phyloP scores from a whole-genome alignment of 1,140 invertebrate species.

The Vollenhovia emeryi region DNA sequence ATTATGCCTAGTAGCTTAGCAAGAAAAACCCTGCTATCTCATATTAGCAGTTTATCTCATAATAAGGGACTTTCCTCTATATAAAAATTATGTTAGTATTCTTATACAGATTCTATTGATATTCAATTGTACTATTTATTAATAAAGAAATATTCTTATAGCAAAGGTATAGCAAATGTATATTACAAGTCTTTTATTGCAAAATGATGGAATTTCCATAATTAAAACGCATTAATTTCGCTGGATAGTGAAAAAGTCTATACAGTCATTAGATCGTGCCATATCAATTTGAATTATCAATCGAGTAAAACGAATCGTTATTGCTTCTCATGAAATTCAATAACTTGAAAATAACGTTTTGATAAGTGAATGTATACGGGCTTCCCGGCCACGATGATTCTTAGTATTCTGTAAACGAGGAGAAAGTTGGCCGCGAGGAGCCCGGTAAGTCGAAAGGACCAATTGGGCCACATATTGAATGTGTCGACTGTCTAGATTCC shows the following conservation, averaged over 20 bases:
- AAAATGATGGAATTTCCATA: not conserved
- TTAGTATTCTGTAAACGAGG: not conserved
- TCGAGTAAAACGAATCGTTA: slow-evolving; percentile 36
- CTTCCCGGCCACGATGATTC: slow-evolving; percentile 40
- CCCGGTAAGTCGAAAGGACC: not conserved
- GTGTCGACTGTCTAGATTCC: not conserved
- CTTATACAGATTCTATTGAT: not conserved
- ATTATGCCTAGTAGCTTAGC: too few species aligned
- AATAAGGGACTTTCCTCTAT: too few species aligned
- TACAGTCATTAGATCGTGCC: slow-evolving; percentile 16
- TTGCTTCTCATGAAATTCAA: slow-evolving; percentile 69
- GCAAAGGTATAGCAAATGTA: too few species aligned
- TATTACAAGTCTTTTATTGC: not conserved
- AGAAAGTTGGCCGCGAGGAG: not conserved
- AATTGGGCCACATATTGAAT: not conserved
- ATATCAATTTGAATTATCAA: slow-evolving; percentile 20
- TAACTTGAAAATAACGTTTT: slow-evolving; percentile 57
- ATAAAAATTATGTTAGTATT: not conserved
- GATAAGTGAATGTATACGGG: slow-evolving; percentile 48
- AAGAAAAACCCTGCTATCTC: too few species aligned
- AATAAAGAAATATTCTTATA: not conserved
- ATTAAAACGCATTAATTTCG: not conserved
- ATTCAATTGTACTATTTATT: not conserved
- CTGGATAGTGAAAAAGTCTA: not conserved
- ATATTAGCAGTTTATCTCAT: too few species aligned